A percentile compares a stretch with the other conserved stretches of the same genome.
These are phyloP conservation scores for Myripristis murdjan DNA, from an alignment of 2,797 vertebrate genomes.

Conservation along the genomic window DNA sequence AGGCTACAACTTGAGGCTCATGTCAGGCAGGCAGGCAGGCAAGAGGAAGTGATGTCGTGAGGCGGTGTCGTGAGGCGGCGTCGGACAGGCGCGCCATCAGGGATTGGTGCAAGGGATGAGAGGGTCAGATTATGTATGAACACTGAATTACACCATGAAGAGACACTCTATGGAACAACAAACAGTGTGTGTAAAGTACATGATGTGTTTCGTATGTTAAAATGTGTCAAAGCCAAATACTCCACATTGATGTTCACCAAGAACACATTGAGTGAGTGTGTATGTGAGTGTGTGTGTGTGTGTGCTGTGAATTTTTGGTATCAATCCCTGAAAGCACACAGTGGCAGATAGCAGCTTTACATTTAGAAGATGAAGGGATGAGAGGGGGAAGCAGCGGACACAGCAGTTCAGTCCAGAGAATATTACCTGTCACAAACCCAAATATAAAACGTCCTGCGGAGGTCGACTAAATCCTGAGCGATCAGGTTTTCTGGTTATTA, in stretches of 20 bases:
- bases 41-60: conserved; percentile 58
- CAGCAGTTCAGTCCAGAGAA: conserved; percentile 70
- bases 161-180: no score
- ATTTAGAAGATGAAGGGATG: conserved; percentile 29
- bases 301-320: no score
- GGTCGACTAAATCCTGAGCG: no score
- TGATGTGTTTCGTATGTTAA: background rate
- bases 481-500: no score
- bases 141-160: background rate
- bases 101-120: conserved; percentile 53
- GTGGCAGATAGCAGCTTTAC: conserved; percentile 44
- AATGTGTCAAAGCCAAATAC: background rate
- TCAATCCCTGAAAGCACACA: conserved; percentile 78
- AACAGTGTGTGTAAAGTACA: no score
- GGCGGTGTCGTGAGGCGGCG: conserved; percentile 31
- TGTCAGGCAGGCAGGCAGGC: conserved; percentile 26
- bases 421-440: no score
- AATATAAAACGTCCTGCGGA: no score
- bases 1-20: conserved; percentile 29
- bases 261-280: background rate
- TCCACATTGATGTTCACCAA: background rate
- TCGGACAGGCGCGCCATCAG: conserved; percentile 60
- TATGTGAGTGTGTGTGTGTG: no score
- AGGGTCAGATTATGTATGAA: background rate
- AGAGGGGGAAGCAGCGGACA: conserved; percentile 13